Evolutionary conservation across 2,888 invertebrate species (phyloP).

Genomic region (Tribolium freemani): DNA sequence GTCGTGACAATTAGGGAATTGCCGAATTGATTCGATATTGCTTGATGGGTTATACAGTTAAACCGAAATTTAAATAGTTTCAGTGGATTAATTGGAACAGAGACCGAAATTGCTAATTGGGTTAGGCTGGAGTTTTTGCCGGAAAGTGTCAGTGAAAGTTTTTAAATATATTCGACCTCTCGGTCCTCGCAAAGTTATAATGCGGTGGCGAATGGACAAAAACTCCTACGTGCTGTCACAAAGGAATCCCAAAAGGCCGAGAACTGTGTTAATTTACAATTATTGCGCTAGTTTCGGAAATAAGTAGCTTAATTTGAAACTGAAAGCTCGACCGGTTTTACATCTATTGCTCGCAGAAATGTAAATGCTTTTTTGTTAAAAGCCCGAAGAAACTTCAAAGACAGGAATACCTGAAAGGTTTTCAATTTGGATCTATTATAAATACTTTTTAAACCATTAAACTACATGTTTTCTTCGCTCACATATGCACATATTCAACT

Average conservation of each 20-base stretch:
- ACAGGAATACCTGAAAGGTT: not conserved
- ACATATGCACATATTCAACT: not conserved
- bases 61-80: constrained; percentile 23
- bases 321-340: not conserved
- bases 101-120: constrained; percentile 33
- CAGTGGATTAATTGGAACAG: constrained; percentile 27
- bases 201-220: constrained; percentile 16
- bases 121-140: constrained; percentile 20
- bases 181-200: constrained; percentile 24
- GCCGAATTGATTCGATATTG: not conserved
- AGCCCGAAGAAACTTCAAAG: constrained; percentile 6
- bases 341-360: not conserved
- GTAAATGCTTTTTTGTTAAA: not conserved
- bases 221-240: constrained; percentile 36
- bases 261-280: not conserved
- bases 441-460: not conserved
- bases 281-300: constrained; percentile 11
- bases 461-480: not conserved
- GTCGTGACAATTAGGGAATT: not conserved
- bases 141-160: constrained; percentile 13
- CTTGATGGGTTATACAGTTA: not conserved
- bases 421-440: constrained; percentile 1
- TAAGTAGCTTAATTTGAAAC: constrained; percentile 10
- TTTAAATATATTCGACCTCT: constrained; percentile 25
- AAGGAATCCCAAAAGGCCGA: constrained; percentile 19